These are phyloP conservation scores for Ostrea denselamellosa DNA, from an alignment of 1,140 invertebrate species.

Conservation along the genomic window DNA sequence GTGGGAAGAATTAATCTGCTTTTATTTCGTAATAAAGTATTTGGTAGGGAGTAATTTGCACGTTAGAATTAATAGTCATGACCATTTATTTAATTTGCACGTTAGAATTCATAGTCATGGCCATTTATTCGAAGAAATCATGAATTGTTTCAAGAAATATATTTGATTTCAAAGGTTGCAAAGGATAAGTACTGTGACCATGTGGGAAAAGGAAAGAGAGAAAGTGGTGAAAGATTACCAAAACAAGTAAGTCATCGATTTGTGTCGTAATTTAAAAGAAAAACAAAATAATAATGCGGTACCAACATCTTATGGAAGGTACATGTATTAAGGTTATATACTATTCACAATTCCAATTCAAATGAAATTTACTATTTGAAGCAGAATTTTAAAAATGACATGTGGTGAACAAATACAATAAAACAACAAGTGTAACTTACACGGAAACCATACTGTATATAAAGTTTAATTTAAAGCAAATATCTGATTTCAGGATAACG, in stretches of 20 bases:
- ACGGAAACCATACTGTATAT: no score
- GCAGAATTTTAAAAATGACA: no score
- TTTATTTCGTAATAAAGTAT: neutral
- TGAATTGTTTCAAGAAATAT: neutral
- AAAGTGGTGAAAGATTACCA: conserved; percentile 49
- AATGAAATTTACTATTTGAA: no score
- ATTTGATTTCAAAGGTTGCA: conserved; percentile 42
- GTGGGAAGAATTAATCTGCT: neutral
- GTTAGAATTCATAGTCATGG: neutral
- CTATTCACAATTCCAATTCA: no score
- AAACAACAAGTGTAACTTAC: no score
- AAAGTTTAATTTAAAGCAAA: neutral
- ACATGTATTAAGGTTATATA: no score
- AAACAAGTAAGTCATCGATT: conserved; percentile 45
- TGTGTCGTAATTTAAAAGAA: neutral
- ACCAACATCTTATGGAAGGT: no score
- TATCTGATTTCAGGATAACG: conserved; percentile 45
- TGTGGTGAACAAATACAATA: no score
- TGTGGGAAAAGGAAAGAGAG: conserved; percentile 53
- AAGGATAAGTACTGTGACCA: conserved; percentile 4
- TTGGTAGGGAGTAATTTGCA: neutral
- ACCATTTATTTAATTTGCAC: neutral
- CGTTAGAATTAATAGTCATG: neutral
- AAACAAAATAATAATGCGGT: no score
- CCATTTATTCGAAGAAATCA: neutral